Conservation (phyloP, 1,140 invertebrate genomes). For the Megalopta genalis region DNA sequence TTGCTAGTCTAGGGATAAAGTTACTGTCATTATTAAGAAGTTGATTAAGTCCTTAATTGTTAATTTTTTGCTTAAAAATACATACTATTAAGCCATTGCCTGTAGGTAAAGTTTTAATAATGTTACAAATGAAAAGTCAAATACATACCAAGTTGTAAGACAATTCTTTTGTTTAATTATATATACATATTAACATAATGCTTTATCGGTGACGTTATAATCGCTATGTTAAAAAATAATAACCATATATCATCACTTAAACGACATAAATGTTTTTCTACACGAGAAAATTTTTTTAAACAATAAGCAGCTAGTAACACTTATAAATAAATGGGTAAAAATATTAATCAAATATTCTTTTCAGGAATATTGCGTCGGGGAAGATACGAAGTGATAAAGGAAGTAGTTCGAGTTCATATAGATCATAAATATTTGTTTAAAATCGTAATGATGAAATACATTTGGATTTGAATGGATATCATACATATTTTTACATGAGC, state of each 20-base stretch:
- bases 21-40: too few species aligned
- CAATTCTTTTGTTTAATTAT: slow-evolving; percentile 38
- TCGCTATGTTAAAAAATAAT: slow-evolving; percentile 42
- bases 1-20: too few species aligned
- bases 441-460: slow-evolving; percentile 10
- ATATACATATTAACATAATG: slow-evolving; percentile 67
- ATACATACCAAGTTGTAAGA: slow-evolving; percentile 4
- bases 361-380: neutral
- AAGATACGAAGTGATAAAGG: slow-evolving; percentile 12
- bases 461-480: slow-evolving; percentile 24
- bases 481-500: slow-evolving; percentile 11
- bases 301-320: neutral
- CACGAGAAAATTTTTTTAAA: neutral
- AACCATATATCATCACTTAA: slow-evolving; percentile 40
- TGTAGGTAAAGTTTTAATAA: neutral
- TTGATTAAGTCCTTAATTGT: too few species aligned
- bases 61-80: too few species aligned
- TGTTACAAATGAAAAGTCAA: neutral
- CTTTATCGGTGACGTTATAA: slow-evolving; percentile 40
- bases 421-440: neutral
- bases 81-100: too few species aligned
- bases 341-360: slow-evolving; percentile 24
- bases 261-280: neutral
- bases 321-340: neutral
- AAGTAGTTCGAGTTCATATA: slow-evolving; percentile 20